Percentiles rank a stretch among this genome's conserved stretches.
These are phyloP conservation scores for Epinotia demarniana DNA, from an alignment of 2,888 invertebrate genomes.

Conservation along the genomic window DNA sequence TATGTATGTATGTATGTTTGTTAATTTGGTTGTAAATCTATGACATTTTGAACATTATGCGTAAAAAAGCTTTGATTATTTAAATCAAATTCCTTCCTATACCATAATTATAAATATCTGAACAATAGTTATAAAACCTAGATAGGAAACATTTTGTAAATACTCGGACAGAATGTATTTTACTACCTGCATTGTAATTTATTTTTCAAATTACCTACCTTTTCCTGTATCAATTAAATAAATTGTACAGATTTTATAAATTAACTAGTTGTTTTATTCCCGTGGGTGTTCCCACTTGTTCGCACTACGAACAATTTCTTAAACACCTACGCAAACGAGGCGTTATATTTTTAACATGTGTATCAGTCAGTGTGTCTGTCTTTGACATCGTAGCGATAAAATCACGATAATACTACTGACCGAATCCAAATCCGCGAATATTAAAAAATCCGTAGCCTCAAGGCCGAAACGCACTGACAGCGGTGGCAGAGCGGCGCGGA, in stretches of 20 bases:
- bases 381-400: no score
- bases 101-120: conserved; percentile 14
- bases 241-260: conserved; percentile 47
- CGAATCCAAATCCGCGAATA: no score
- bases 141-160: conserved; percentile 62
- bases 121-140: conserved; percentile 44
- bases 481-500: no score
- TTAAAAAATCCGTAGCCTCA: no score
- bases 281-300: conserved; percentile 50
- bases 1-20: no score
- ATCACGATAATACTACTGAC: no score
- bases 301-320: neutral
- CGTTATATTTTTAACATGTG: no score
- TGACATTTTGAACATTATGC: conserved; percentile 19
- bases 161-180: conserved; percentile 66
- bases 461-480: no score
- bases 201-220: conserved; percentile 53
- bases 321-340: no score
- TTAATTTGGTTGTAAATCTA: conserved; percentile 5
- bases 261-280: conserved; percentile 36
- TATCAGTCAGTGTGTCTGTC: no score
- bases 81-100: conserved; percentile 8
- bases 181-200: conserved; percentile 56
- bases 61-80: conserved; percentile 3
- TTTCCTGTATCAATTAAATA: conserved; percentile 62